Percentiles rank a stretch among this genome's conserved stretches.
phyloP scores from a whole-genome alignment of 2,888 invertebrate species.

The Aquatica leii region DNA sequence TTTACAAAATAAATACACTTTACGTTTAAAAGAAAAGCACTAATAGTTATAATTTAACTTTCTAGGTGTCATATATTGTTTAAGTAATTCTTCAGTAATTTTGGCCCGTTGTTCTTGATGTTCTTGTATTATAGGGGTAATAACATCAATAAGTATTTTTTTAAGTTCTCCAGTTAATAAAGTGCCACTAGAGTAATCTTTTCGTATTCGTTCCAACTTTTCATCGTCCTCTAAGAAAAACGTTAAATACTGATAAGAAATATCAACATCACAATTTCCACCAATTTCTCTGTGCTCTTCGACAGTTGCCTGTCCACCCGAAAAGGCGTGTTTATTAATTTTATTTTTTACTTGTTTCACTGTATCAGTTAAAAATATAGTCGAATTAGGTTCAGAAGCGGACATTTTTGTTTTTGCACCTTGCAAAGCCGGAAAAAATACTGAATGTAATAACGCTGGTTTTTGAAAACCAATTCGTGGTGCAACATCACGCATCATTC shows the following conservation, averaged over 20 bases:
- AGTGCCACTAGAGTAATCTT: slow-evolving; percentile 86
- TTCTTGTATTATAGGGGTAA: slow-evolving; percentile 79
- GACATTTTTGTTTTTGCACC: slow-evolving; percentile 99
- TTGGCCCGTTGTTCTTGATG: slow-evolving; percentile 83
- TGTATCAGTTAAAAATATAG: slow-evolving; percentile 95
- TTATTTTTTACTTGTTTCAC: slow-evolving; percentile 96
- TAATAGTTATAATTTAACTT: slow-evolving; percentile 70
- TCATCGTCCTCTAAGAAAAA: slow-evolving; percentile 97
- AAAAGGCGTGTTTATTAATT: slow-evolving; percentile 97
- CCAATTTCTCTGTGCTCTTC: slow-evolving; percentile 92
- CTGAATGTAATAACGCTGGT: slow-evolving; percentile 86
- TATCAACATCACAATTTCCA: slow-evolving; percentile 96
- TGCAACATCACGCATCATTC: slow-evolving; percentile 98
- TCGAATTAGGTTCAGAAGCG: slow-evolving; percentile 91
- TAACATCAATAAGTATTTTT: slow-evolving; percentile 82
- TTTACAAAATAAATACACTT: too few relatives aligned
- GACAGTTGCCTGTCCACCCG: slow-evolving; percentile 91
- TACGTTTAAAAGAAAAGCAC: background rate
- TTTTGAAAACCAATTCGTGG: slow-evolving; percentile 86
- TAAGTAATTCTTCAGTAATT: slow-evolving; percentile 86
- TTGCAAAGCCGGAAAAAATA: slow-evolving; percentile 74
- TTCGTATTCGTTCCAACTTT: slow-evolving; percentile 71
- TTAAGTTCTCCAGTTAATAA: slow-evolving; percentile 96
- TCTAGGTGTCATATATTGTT: slow-evolving; percentile 85
- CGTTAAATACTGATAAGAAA: slow-evolving; percentile 91